Percentiles rank a stretch among this genome's conserved stretches.
Evolutionary conservation across 2,797 vertebrate genomes (phyloP).

Genomic region (Cyclura pinguis): DNA sequence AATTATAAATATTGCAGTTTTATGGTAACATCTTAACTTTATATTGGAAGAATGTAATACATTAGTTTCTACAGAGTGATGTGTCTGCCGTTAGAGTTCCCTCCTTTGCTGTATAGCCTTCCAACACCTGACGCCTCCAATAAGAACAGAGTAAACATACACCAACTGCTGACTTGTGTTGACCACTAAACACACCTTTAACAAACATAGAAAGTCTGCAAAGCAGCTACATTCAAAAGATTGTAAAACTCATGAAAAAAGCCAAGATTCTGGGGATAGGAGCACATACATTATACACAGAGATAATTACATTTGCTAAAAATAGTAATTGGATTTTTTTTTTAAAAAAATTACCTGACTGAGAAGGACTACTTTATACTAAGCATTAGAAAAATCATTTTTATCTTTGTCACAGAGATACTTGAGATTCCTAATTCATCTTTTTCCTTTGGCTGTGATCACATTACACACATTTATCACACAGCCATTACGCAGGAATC

Average conservation of each 20-base stretch:
- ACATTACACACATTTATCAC: neutral
- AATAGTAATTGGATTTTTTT: neutral
- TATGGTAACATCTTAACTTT: neutral
- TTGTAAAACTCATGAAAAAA: neutral
- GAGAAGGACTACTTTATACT: neutral
- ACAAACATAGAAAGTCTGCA: conserved; percentile 6
- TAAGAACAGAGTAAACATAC: conserved; percentile 10
- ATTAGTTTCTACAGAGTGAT: neutral
- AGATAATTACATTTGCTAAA: neutral
- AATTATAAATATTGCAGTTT: neutral
- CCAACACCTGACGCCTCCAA: neutral
- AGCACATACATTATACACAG: neutral
- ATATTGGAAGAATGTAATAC: neutral
- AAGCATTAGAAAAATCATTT: neutral
- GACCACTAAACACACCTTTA: neutral
- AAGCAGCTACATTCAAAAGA: neutral
- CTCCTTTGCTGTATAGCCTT: neutral
- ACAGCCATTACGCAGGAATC: neutral
- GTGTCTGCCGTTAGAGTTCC: neutral
- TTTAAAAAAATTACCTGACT: neutral
- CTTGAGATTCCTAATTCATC: neutral
- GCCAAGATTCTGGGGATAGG: neutral
- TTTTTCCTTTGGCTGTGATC: neutral
- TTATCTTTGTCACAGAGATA: neutral
- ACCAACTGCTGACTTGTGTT: neutral